Evolutionary conservation across 2,113 vertebrate genomes (phyloP), one percentile per base, ranked within the genome.

Genomic region (Rhizomys pruinosus): DNA sequence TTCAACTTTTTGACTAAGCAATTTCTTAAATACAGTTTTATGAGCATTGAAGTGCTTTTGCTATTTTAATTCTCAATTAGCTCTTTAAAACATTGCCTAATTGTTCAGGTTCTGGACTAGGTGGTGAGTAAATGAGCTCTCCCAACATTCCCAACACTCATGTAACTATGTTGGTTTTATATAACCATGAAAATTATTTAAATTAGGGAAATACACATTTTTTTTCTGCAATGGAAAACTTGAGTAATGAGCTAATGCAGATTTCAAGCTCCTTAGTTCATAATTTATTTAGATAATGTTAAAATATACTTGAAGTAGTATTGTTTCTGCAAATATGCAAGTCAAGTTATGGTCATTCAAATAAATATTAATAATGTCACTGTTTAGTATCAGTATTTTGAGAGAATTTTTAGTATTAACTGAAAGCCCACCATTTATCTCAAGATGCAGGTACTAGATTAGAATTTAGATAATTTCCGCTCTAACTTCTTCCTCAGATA

Each of bases 201-300:
- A 37, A 93, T 10, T 91, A 19, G 7, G 57, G 52, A 95, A 81
- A 44, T 55, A 68, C 22, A 44, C 17, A 89, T 73, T 23, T 71
- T 84, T 74, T 44, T 73, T 59, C 2, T 68, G 34, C 78, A 91
- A 71, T 32, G 47, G 20, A 82, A 92, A 68, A 74, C 9, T 23
- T 86, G 37, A 4, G 55, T 90, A 91, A 92, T 80, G 87, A 81
- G n/a, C 22, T 91, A 84, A 52, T 37, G 2, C 29, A 87, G 20
- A 87, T 87, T 91, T 34, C n/a, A 55, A 52, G 2, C 89, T 84
- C 8, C 5, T 15, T 59, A 91, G 63, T 71, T 79, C 90, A 57
- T 76, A 80, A 55, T 29, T 82, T 81, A 73, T 5, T 71, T 6
- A 79, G 61, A 27, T 71, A n/a, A 78, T 84, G 32, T 80, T 16